Conservation (phyloP, 2,888 invertebrate species). For the Hypsopygia costalis region DNA sequence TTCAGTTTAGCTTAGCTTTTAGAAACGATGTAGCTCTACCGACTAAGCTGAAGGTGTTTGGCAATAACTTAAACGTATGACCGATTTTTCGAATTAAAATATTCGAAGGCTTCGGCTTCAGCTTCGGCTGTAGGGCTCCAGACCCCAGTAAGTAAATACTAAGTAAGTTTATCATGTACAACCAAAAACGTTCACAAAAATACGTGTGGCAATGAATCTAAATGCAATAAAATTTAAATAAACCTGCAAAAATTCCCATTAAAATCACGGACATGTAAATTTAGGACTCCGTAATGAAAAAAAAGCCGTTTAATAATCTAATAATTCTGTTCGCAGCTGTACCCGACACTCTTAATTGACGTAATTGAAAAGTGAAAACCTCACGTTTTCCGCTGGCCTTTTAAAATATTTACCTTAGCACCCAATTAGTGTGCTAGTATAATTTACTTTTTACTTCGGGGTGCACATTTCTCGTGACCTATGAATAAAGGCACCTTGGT, state of each 20-base stretch:
- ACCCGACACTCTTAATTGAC: conserved; percentile 60
- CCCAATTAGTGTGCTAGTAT: conserved; percentile 67
- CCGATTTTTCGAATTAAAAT: too few relatives aligned
- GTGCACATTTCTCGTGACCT: conserved; percentile 7
- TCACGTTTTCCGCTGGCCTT: conserved; percentile 59
- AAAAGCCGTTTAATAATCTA: conserved; percentile 31
- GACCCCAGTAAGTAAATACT: too few relatives aligned
- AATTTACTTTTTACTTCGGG: conserved; percentile 45
- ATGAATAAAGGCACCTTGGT: neutral
- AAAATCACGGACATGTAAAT: conserved; percentile 19
- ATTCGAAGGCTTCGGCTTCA: too few relatives aligned
- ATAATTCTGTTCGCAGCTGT: conserved; percentile 38
- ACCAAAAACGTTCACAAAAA: too few relatives aligned
- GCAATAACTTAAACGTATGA: too few relatives aligned
- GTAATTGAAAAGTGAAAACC: conserved; percentile 72
- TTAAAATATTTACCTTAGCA: conserved; percentile 74
- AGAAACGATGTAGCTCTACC: too few relatives aligned
- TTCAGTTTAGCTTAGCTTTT: too few relatives aligned
- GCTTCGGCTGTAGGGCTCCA: too few relatives aligned
- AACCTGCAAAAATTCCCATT: conserved; percentile 7
- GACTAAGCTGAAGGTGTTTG: too few relatives aligned
- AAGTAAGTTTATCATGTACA: too few relatives aligned
- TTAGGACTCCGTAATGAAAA: conserved; percentile 22
- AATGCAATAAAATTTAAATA: conserved; percentile 7
- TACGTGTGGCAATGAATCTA: neutral